Evolutionary conservation across 2,888 invertebrate species (phyloP).

Genomic region (Cryptus armator): DNA sequence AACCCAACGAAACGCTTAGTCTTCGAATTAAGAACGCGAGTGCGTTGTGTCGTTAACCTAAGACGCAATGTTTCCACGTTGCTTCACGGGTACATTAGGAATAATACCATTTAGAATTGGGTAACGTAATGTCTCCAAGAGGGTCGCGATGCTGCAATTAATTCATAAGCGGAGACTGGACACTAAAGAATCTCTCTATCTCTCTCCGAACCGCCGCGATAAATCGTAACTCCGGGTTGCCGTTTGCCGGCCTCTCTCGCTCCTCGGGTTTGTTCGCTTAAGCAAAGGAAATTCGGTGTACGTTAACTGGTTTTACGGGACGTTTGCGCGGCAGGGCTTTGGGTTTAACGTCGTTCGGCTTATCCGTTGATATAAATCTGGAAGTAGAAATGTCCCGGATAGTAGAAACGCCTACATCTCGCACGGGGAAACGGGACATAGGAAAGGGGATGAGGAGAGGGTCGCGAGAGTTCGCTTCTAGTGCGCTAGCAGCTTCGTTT

Average conservation of each 20-base stretch:
- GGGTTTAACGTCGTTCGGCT: conserved; percentile 67
- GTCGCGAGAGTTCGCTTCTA: conserved; percentile 23
- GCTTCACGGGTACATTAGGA: conserved; percentile 32
- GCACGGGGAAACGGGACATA: background rate
- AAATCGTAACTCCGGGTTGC: conserved; percentile 41
- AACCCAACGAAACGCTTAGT: background rate
- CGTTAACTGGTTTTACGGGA: conserved; percentile 57
- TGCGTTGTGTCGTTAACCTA: conserved; percentile 11
- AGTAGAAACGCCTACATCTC: conserved; percentile 28
- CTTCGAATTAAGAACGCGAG: conserved; percentile 8
- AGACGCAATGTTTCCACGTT: conserved; percentile 12
- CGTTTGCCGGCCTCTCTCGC: background rate
- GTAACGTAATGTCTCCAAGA: background rate
- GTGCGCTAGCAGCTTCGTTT: conserved; percentile 20
- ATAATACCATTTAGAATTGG: conserved; percentile 19
- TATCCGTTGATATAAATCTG: conserved; percentile 71
- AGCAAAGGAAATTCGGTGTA: conserved; percentile 51
- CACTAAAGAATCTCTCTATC: conserved; percentile 46
- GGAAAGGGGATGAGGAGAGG: conserved; percentile 2
- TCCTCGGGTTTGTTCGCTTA: background rate
- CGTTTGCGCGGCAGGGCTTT: conserved; percentile 21
- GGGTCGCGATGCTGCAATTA: conserved; percentile 22
- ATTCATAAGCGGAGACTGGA: conserved; percentile 61
- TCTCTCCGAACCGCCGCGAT: conserved; percentile 20
- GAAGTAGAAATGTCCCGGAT: conserved; percentile 57